Conservation (phyloP, 2,113 vertebrate species). For the Melanerpes aurifrons region DNA sequence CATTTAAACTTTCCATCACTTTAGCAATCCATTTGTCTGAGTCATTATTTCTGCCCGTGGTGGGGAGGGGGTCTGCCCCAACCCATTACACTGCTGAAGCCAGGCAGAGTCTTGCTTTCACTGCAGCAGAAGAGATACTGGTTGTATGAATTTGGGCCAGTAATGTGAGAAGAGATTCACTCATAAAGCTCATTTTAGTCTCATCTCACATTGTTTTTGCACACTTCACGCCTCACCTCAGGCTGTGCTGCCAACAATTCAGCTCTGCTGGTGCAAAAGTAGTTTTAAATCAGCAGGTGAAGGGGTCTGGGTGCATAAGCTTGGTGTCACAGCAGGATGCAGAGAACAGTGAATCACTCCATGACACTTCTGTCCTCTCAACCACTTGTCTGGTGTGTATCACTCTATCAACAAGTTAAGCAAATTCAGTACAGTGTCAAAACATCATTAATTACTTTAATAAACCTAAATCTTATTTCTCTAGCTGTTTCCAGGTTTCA, state of each 20-base stretch:
- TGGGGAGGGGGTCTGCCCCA: no score
- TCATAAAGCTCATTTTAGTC: neutral
- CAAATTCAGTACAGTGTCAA: neutral
- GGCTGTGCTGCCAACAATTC: neutral
- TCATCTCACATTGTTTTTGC: neutral
- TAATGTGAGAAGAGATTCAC: neutral
- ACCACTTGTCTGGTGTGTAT: neutral
- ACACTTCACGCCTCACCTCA: neutral
- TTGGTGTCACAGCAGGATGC: neutral
- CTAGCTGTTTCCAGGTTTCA: neutral
- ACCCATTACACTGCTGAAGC: neutral
- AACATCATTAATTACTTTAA: neutral
- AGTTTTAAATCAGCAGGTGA: neutral
- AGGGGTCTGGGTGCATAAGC: neutral
- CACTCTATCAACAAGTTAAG: neutral
- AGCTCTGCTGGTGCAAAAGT: neutral
- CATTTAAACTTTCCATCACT: no score
- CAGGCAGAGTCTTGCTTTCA: neutral
- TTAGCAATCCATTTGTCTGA: no score
- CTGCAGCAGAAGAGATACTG: neutral
- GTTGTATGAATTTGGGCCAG: rapidly evolving
- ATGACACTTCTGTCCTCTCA: neutral
- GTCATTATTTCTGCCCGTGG: no score
- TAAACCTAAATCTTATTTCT: neutral
- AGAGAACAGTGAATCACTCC: neutral